Base-by-base conservation (phyloP, 2,797 vertebrate genomes). In the Danio aesculapii region DNA sequence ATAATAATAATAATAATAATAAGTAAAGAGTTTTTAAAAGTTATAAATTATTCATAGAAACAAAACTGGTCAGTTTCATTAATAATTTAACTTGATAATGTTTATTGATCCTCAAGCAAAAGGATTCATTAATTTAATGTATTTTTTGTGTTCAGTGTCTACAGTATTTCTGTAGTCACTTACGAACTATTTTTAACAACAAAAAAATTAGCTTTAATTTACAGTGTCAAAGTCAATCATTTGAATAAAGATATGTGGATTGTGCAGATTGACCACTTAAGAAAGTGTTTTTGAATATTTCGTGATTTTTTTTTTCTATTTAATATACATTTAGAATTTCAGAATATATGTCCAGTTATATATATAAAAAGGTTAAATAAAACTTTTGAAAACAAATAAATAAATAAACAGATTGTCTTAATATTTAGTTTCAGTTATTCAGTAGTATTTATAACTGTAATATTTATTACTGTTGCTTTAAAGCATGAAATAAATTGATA, bases 71-170 rank as follows among this genome's bases (percentile, higher is more conserved):
- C 73, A 10, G 19, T 75, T 75, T 52, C 16, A 75, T 52, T 14
- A 43, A 14, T 6, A 47, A 13, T 58, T 77, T 14, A 12, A 46
- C 11, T 62, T 41, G 1, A 30, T 21, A 11, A 49, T 17, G 19
- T 68, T 30, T 49, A 68, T 77, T 68, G 64, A 77, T 77, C 44
- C 64, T 67, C 14, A 44, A 12, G 17, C 13, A 58, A 30, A 10
- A 58, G 14, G 11, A 3, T 67, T 44, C 6, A 53, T 39, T 69
- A 2, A 4, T 69, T 69, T 52, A 30, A 39, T 47, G 10, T 67
- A 13, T 39, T 57, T 19, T 1, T 57, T 72, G 67, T 72, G 47
- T 71, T 70, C 9, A 13, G 50, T 55, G 6, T 43, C 43, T 71
- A 9, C 43, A 55, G 55, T 55, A 13, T 55, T 55, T 41, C 39